These are phyloP conservation scores for Scartelaos histophorus DNA, from an alignment of 2,113 vertebrate genomes.

Conservation along the genomic window DNA sequence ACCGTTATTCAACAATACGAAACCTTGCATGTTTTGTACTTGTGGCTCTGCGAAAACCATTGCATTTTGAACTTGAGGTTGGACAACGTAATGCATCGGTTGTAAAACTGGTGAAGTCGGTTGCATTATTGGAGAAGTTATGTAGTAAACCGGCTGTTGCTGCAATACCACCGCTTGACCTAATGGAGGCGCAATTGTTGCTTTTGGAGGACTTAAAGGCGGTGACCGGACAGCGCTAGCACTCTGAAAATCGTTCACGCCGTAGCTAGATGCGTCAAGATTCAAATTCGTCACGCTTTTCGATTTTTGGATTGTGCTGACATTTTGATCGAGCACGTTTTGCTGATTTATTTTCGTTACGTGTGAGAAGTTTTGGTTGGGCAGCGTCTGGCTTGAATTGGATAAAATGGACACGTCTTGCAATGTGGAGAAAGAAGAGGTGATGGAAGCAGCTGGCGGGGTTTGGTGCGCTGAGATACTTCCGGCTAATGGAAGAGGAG, in stretches of 20 bases:
- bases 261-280: neutral
- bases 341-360: neutral
- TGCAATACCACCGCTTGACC: conserved; percentile 38
- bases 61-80: conserved; percentile 56
- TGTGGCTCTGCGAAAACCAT: conserved; percentile 46
- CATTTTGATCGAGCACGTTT: neutral
- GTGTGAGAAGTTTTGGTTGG: neutral
- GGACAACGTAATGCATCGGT: conserved; percentile 55
- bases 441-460: neutral
- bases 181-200: neutral
- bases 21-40: conserved; percentile 33
- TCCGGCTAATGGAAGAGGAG: neutral
- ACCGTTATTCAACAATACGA: conserved; percentile 40
- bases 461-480: neutral
- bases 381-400: neutral
- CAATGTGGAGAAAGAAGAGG: neutral
- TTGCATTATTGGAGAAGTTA: conserved; percentile 35
- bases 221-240: neutral
- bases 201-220: neutral
- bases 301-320: neutral
- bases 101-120: conserved; percentile 1
- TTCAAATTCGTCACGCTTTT: neutral
- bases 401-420: neutral
- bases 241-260: neutral
- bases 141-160: conserved; percentile 54